These are phyloP conservation scores for Turnix velox DNA, from an alignment of 2,113 vertebrate genomes.

Conservation along the genomic window DNA sequence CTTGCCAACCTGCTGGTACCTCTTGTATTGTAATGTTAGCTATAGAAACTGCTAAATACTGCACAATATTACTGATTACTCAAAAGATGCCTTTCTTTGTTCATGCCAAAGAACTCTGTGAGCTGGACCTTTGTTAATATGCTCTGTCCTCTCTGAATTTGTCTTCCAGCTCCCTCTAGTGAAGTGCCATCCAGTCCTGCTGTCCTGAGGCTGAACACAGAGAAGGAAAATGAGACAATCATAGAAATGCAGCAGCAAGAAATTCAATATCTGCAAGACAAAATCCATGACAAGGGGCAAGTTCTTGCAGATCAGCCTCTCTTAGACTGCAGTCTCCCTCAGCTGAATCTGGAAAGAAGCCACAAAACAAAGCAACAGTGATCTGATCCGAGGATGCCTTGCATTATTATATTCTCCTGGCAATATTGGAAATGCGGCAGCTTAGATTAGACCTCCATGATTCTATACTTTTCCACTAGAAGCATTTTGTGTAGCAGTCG, in stretches of 20 bases:
- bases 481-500: not conserved
- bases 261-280: constrained; percentile 74
- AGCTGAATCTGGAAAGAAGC: not conserved
- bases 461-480: not conserved
- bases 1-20: not conserved
- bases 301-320: constrained; percentile 13
- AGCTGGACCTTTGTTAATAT: not conserved
- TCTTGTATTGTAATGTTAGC: not conserved
- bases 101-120: not conserved
- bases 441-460: not conserved
- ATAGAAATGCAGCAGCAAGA: constrained; percentile 81
- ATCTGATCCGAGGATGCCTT: not conserved
- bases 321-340: constrained; percentile 47
- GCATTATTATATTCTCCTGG: not conserved
- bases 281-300: constrained; percentile 66
- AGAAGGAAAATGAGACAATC: constrained; percentile 75
- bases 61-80: not conserved
- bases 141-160: not conserved
- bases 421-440: not conserved
- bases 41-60: not conserved
- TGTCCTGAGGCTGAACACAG: constrained; percentile 64
- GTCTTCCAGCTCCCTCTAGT: constrained; percentile 34
- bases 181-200: not conserved
- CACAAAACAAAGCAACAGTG: not conserved
- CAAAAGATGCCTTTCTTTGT: not conserved